A percentile compares a stretch with the other conserved stretches of the same genome.
These are phyloP conservation scores for Melospiza georgiana DNA, from an alignment of 2,113 vertebrate species.

Conservation along the genomic window DNA sequence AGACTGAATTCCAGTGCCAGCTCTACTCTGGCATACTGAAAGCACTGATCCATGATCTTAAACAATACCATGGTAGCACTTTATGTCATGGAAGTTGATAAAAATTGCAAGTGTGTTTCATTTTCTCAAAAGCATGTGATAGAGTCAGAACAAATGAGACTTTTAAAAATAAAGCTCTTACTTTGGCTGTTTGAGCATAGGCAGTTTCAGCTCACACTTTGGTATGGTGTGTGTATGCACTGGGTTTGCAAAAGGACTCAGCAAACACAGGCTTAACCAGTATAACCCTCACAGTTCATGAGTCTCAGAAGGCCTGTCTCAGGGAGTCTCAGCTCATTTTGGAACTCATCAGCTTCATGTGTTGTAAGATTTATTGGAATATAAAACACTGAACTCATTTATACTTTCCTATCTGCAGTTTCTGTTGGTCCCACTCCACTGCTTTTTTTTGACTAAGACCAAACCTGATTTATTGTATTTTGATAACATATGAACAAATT, in stretches of 20 bases:
- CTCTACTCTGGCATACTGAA: not conserved
- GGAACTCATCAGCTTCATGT: slow-evolving; percentile 68
- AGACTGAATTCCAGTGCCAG: not conserved
- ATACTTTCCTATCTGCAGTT: slow-evolving; percentile 51
- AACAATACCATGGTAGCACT: not conserved
- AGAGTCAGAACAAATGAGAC: not conserved
- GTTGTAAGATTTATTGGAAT: slow-evolving; percentile 69
- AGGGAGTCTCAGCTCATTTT: slow-evolving; percentile 65
- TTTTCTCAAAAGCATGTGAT: not conserved
- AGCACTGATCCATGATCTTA: not conserved
- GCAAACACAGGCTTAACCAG: slow-evolving; percentile 42
- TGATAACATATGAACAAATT: slow-evolving; percentile 76
- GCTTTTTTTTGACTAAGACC: slow-evolving; percentile 26
- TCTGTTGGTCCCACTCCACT: slow-evolving; percentile 42
- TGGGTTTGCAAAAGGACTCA: not conserved
- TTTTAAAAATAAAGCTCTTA: not conserved
- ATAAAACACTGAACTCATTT: slow-evolving; percentile 74
- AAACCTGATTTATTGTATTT: slow-evolving; percentile 75
- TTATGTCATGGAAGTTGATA: not conserved
- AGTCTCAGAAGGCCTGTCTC: slow-evolving; percentile 58
- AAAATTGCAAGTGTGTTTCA: not conserved
- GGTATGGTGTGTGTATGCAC: not conserved
- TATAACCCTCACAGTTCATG: slow-evolving; percentile 38
- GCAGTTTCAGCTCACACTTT: not conserved
- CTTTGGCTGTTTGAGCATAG: not conserved